Base-by-base conservation (phyloP, 2,797 vertebrate species). In the Poecilia picta region DNA sequence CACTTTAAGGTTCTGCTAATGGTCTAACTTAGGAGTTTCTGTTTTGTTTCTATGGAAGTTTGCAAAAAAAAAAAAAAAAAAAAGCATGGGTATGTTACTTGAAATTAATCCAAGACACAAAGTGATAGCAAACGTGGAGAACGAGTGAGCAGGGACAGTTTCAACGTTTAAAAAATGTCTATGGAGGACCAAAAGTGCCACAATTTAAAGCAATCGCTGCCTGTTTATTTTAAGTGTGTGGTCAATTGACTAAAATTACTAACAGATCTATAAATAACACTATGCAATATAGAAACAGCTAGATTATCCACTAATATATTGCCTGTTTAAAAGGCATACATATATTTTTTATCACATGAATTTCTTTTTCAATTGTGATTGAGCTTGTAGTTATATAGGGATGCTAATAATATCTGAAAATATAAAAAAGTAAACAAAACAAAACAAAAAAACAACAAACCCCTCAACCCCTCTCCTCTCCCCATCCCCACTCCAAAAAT, bases 51-150 rank as follows among this genome's bases (percentile, higher is more conserved):
- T 39, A 18, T 3, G 2, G 16, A 68, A 43, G 7, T 71, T 75
- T 33, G n/a, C 25, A 4, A 77, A 74, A 41, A 49, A 7, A 43
- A 43, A 41, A 41, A 73, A 33, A 39, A 41, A 43, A 43, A 73
- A 36, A 16, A 15, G 5, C 12, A 16, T 64, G 76, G 49, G 76
- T 77, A 71, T 76, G 77, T 79, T 64, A 23, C 31, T 75, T 55
- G 68, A 74, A 74, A 41, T 71, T 3, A 53, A 47, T 53, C 51
- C 49, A 45, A 12, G 12, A 36, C 3, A 51, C 13, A 15, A 6
- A 25, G 2, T 75, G 66, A 78, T 70, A 80, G 78, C 39, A 76
- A 75, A 59, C 39, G 78, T n/a, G 33, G 62, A 51, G 11, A 20
- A 73, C 49, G 8, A 73, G 12, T 1, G 10, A 16, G 7, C 13